Evolutionary conservation across 2,797 vertebrate species (phyloP).

Genomic region (Lophius americanus): DNA sequence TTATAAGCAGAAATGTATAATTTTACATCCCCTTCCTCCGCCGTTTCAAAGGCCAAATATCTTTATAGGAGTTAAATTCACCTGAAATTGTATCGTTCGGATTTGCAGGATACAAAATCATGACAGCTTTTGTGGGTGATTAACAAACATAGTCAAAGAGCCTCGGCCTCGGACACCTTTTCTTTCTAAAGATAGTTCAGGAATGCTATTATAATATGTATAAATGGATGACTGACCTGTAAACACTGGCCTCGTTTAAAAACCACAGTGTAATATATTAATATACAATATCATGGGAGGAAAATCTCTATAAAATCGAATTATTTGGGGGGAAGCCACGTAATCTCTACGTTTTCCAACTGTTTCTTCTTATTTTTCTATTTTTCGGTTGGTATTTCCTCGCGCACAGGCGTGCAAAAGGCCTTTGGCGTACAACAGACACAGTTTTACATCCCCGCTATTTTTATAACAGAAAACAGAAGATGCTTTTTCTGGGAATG

Average conservation of each 20-base stretch:
- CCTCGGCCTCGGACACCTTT: neutral
- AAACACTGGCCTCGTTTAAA: constrained; percentile 42
- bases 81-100: constrained; percentile 34
- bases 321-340: no score
- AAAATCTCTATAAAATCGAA: constrained; percentile 10
- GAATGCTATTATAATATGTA: constrained; percentile 3
- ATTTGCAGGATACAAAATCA: constrained; percentile 39
- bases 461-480: constrained; percentile 47
- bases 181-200: constrained; percentile 27
- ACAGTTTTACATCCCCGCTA: constrained; percentile 34
- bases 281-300: constrained; percentile 13
- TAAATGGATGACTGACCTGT: constrained; percentile 15
- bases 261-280: neutral
- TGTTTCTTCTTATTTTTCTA: constrained; percentile 19
- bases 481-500: constrained; percentile 19
- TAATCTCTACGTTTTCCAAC: neutral
- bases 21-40: constrained; percentile 19
- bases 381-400: neutral
- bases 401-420: constrained; percentile 33
- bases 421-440: constrained; percentile 19
- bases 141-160: constrained; percentile 34
- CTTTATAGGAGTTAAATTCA: constrained; percentile 39
- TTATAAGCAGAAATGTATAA: constrained; percentile 27
- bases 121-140: constrained; percentile 34
- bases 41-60: constrained; percentile 35